Conservation (phyloP, 2,113 vertebrate species). For the Hucho hucho region DNA sequence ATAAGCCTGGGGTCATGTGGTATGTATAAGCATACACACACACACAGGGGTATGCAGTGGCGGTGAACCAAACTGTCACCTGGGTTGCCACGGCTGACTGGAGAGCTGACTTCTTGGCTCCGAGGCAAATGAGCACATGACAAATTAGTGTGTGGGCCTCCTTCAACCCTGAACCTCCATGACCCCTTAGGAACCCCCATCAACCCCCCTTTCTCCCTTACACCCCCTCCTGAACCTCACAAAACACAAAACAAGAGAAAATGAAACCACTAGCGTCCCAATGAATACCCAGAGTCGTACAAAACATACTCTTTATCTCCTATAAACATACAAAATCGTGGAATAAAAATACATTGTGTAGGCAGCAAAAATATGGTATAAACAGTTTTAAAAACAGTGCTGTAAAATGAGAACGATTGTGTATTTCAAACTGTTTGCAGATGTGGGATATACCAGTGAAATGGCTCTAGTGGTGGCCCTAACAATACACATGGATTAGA, state of each 20-base stretch:
- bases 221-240: conserved; percentile 41
- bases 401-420: conserved; percentile 42
- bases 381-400: conserved; percentile 38
- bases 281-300: background rate
- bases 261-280: background rate
- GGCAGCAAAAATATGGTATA: conserved; percentile 38
- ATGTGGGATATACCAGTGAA: conserved; percentile 61
- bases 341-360: conserved; percentile 22
- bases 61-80: conserved; percentile 75
- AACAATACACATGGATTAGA: conserved; percentile 44
- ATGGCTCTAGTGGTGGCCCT: no score
- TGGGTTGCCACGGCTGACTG: conserved; percentile 80
- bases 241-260: conserved; percentile 49
- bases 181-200: conserved; percentile 74
- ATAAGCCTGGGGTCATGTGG: background rate
- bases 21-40: conserved; percentile 27
- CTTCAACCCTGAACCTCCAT: conserved; percentile 78
- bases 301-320: background rate
- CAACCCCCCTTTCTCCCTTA: conserved; percentile 34
- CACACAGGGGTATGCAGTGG: conserved; percentile 53
- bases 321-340: background rate
- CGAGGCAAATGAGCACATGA: conserved; percentile 84
- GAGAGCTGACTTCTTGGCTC: conserved; percentile 76
- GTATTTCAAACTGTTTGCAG: conserved; percentile 79
- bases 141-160: conserved; percentile 84